A percentile compares a stretch with the other conserved stretches of the same genome.
phyloP scores from a whole-genome alignment of 23 tunicate species.

The Styela plicata region DNA sequence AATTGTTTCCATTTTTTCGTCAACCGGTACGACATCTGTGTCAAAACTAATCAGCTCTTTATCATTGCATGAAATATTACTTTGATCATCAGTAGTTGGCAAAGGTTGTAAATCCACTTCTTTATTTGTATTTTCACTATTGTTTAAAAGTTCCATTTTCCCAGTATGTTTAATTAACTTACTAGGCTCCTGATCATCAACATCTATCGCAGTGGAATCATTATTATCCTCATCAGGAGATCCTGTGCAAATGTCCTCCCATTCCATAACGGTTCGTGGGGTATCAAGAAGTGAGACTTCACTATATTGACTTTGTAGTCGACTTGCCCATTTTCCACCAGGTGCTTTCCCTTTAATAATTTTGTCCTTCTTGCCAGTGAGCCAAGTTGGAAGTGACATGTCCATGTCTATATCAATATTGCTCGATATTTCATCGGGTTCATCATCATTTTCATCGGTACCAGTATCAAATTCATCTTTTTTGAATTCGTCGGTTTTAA shows the following conservation, averaged over 20 bases:
- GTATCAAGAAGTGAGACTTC: constrained; percentile 9
- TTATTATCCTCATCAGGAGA: neutral
- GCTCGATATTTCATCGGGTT: neutral
- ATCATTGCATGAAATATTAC: neutral
- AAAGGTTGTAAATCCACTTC: neutral
- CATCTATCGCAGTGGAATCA: neutral
- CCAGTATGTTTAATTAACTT: no score
- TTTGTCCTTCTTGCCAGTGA: constrained; percentile 15
- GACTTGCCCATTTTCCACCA: constrained; percentile 20
- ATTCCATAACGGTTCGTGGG: constrained; percentile 19
- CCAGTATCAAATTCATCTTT: neutral
- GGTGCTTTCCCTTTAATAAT: constrained; percentile 2
- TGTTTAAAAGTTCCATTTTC: neutral
- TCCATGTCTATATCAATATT: neutral
- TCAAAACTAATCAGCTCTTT: neutral
- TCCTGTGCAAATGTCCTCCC: constrained; percentile 5
- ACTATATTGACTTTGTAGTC: constrained; percentile 1
- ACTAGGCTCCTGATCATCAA: neutral
- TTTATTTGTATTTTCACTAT: neutral
- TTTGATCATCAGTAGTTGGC: no score
- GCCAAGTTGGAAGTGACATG: constrained; percentile 23
- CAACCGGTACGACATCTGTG: neutral
- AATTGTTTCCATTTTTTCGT: neutral
- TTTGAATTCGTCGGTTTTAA: neutral
- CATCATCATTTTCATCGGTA: neutral